Evolutionary conservation across 2,888 invertebrate genomes (phyloP), one percentile per base, ranked within the genome.

Genomic region (Antheraea yamamai): DNA sequence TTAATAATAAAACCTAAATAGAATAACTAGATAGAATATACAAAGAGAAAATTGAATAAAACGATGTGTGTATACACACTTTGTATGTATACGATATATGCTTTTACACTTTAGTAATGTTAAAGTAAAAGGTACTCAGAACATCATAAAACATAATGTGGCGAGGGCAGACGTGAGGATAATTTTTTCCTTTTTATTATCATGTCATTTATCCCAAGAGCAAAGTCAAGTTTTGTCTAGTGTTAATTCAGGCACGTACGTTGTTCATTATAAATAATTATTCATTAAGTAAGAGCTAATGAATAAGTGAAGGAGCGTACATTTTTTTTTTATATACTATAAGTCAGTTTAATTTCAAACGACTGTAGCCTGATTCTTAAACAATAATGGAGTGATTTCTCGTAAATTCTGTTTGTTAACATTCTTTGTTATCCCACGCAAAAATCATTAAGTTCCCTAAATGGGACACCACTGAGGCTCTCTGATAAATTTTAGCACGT

Each of bases 161-260:
- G 64, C 30, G 64, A 66, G 64, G 64, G 64, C 30, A 18, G 64
- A 66, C 64, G 64, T 66, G 64, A 66, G 26, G 64, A 26, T 16
- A 66, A 30, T 16, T 30, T 66, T 66, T 66, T 30, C 64, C 30
- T 47, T 66, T 66, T 30, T 66, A 30, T 30, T 66, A 66, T 30
- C 30, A 14, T 23, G 26, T 14, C 6, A 66, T 66, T 66, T 66
- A 66, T 30, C 30, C 14, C 6, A 66, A 26, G 30, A 26, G 16
- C 16, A 52, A 55, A 55, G 23, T 55, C 30, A 30, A 30, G 55
- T 66, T 16, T 30, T 66, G 64, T 66, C 30, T 66, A 66, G 64
- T 66, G 16, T 14, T 66, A 66, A 66, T 66, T 66, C 6, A 14
- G 16, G 30, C 64, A 66, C 64, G 64, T 66, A 66, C 64, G 18